Evolutionary conservation across 2,113 vertebrate genomes (phyloP).

Genomic region (Leucopsar rothschildi): DNA sequence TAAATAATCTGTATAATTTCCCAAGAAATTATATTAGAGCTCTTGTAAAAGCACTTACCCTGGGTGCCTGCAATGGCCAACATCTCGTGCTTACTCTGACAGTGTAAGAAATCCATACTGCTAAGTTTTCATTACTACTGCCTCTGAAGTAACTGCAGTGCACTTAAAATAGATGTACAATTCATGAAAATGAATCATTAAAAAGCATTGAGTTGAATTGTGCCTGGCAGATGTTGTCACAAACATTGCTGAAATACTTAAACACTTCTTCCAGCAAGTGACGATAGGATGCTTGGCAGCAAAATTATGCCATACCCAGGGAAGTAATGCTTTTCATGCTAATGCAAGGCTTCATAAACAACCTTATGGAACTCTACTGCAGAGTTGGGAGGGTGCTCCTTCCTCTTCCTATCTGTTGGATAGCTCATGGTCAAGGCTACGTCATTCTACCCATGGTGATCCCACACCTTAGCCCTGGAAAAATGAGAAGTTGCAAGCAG

Average conservation of each 20-base stretch:
- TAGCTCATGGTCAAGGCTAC: background rate
- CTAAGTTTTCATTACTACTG: background rate
- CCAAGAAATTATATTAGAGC: background rate
- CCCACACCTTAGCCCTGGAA: background rate
- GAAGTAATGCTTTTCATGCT: background rate
- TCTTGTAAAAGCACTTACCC: background rate
- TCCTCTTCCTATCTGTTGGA: background rate
- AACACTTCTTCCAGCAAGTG: constrained; percentile 1
- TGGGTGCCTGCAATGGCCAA: background rate
- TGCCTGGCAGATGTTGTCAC: constrained; percentile 51
- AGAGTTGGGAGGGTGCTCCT: background rate
- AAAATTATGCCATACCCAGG: background rate
- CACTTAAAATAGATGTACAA: constrained; percentile 35
- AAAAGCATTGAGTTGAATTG: constrained; percentile 26
- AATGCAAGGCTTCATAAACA: background rate
- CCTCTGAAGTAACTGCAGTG: background rate
- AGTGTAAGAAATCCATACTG: background rate
- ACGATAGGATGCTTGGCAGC: background rate
- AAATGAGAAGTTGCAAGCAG: background rate
- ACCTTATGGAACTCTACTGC: background rate
- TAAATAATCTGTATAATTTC: constrained; percentile 26
- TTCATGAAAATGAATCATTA: constrained; percentile 52
- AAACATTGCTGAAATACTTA: constrained; percentile 29
- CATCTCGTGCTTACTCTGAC: background rate
- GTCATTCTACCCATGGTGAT: background rate